Evolutionary conservation across 1,140 invertebrate species (phyloP), one percentile per base, ranked within the genome.

Genomic region (Monochamus saltuarius): DNA sequence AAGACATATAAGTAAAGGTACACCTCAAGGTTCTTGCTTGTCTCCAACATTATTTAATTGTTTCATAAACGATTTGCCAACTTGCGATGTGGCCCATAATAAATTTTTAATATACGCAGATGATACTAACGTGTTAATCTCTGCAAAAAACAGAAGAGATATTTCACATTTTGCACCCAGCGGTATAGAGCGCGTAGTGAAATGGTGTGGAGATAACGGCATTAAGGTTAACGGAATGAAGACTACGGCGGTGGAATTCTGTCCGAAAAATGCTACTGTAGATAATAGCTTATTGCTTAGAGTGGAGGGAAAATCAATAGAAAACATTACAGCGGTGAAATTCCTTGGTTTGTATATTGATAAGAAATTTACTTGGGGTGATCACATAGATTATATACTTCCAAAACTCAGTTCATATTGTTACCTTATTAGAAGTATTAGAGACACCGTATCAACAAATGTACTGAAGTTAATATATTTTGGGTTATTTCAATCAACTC

Each of bases 61-160:
- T 43, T 56, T 56, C 22, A 56, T 53, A 7, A 53, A 37, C 17
- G 51, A 53, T 37, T 11, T 53, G 2, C 35, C 35, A 9, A n/a
- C n/a, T 16, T 9, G 38, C 11, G 17, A 14, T 14, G 8, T 11
- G 1, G 38, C 14, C 19, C 2, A 9, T n/a, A 19, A 55, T n/a
- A 34, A 16, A 43, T 22, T 38, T 19, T 19, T 49, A 34, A 7
- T 49, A 19, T 49, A 49, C n/a, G 46, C 19, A 1, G 11, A 49
- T 19, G 14, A 49, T 34, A 49, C 46, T 49, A 19, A 49, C 22
- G 16, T 34, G 17, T 19, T 49, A 7, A 6, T 49, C 16, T 29
- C 19, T 9, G 45, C 14, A 47, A 14, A 47, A 29, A 17, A n/a
- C n/a, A 47, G 22, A 19, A 47, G 19, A 14, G 17, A 16, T 7